Conservation (phyloP, 1,140 invertebrate genomes). For the Philopotamus ludificatus region DNA sequence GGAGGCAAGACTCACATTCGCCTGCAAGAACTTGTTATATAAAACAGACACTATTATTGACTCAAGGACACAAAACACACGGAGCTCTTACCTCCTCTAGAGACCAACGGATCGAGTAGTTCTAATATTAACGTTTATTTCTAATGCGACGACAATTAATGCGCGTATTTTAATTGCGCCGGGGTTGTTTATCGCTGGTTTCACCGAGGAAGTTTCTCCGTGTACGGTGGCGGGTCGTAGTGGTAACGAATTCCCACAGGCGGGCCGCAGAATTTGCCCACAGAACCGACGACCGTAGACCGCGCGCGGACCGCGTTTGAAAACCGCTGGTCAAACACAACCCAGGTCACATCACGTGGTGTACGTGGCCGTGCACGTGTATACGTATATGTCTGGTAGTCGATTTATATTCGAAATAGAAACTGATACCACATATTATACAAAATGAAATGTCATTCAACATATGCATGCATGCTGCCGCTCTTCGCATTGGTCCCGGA, state of each 20-base stretch:
- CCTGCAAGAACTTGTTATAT: background rate
- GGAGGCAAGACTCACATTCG: too few species aligned
- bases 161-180: too few species aligned
- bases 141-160: conserved; percentile 1
- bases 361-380: background rate
- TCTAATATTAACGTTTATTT: too few species aligned
- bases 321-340: conserved; percentile 6
- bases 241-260: conserved; percentile 1
- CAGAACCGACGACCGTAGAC: conserved; percentile 3
- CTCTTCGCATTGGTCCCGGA: too few species aligned
- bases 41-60: conserved; percentile 29
- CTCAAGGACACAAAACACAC: conserved; percentile 16
- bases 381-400: background rate
- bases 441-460: background rate
- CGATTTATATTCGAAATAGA: background rate
- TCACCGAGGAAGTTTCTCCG: background rate
- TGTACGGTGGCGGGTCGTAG: background rate
- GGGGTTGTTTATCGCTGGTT: background rate
- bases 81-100: background rate
- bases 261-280: conserved; percentile 4
- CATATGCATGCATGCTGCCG: too few species aligned
- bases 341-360: background rate
- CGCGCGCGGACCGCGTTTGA: background rate
- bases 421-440: background rate
- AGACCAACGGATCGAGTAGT: conserved; percentile 15